Evolutionary conservation across 1,140 invertebrate genomes (phyloP), one percentile per base, ranked within the genome.

Genomic region (Apis dorsata): DNA sequence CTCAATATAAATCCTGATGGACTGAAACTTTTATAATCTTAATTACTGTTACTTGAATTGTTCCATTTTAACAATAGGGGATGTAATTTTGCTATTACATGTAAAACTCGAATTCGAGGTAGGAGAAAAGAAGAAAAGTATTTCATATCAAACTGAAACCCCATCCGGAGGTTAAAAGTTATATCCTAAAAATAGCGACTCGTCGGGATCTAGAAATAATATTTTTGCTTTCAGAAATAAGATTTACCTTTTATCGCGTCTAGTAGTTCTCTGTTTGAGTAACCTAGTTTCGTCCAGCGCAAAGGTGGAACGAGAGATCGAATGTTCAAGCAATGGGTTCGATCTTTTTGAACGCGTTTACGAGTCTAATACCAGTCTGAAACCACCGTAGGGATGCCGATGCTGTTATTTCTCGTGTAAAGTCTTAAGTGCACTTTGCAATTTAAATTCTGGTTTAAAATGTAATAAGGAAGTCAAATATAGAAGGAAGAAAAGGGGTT

Each of bases 201-300:
- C 66, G 21, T 17, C 68, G 49, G 76, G 60, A 83, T 83, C 81
- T 78, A 79, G 69, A 79, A 79, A 83, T 66, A 83, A 83, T 83
- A 79, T 83, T 83, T 83, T 83, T 71, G 81, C 81, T 83, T 83
- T 83, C 60, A 79, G 81, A 83, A 83, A 83, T 83, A 83, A 83
- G 68, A 83, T 78, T 78, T 78, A 83, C 75, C 81, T 83, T 83
- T 83, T 78, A 83, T 79, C 81, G 51, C 76, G 68, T 78, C 76
- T 78, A 78, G 74, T 79, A 65, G 57, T 21, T 65, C 76, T 53
- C 74, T 83, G 81, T 83, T 83, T 83, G 68, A 19, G 9, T 83
- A 83, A 78, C 81, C 81, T 28, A 78, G 81, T 83, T 83, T n/a
- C 59, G 17, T 13, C 24, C 28, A 12, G 57, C 34, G 44, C 28